Conservation (phyloP, 2,113 vertebrate genomes). For the Microcebus jonahi region DNA sequence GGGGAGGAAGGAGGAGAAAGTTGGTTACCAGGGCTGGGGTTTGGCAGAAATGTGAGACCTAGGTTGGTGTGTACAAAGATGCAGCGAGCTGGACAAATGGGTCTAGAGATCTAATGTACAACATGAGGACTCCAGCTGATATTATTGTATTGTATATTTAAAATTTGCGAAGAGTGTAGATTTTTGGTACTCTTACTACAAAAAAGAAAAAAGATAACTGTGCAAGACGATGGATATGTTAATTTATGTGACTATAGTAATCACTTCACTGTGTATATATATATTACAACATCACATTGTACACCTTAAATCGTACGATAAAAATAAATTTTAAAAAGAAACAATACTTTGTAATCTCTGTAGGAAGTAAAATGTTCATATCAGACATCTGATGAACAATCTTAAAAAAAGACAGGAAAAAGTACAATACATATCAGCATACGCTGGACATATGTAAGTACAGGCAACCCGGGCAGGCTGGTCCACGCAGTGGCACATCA, state of each 20-base stretch:
- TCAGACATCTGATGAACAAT: background rate
- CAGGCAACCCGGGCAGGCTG: fast-evolving
- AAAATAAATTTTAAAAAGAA: background rate
- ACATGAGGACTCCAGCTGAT: background rate
- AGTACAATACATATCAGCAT: fast-evolving
- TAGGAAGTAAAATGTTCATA: too few species aligned
- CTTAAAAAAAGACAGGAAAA: background rate
- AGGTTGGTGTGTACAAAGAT: fast-evolving
- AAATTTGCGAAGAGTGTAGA: background rate
- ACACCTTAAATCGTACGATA: background rate
- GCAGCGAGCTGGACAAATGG: too few species aligned
- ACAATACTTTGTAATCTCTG: background rate
- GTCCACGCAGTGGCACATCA: background rate
- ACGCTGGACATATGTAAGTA: fast-evolving
- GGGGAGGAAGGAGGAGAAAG: background rate
- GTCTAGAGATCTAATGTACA: background rate
- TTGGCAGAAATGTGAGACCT: fast-evolving
- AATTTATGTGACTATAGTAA: background rate
- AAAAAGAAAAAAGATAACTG: background rate
- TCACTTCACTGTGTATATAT: background rate
- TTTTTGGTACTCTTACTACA: background rate
- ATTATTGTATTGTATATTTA: too few species aligned
- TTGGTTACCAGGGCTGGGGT: too few species aligned
- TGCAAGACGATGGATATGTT: background rate
- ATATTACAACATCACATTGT: background rate